Percentiles rank a stretch among this genome's conserved stretches.
Evolutionary conservation across 2,113 vertebrate genomes (phyloP).

Genomic region (Dinomys branickii): DNA sequence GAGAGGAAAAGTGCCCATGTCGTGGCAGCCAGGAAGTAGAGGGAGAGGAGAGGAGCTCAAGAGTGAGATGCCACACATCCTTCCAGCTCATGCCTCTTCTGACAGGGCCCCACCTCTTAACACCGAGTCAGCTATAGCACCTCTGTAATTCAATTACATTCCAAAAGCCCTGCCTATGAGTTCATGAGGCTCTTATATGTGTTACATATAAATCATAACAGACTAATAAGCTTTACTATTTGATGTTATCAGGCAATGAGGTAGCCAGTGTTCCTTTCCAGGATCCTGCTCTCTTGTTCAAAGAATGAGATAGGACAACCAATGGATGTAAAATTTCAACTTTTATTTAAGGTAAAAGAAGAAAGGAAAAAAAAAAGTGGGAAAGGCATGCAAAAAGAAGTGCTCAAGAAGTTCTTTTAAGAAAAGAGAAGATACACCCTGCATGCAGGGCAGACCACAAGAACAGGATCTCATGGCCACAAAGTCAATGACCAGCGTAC

Average conservation of each 20-base stretch:
- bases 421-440: neutral
- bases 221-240: neutral
- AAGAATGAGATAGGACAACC: neutral
- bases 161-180: neutral
- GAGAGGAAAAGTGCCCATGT: neutral
- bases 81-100: neutral
- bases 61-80: neutral
- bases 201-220: neutral
- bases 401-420: neutral
- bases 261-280: too few species aligned
- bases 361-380: neutral
- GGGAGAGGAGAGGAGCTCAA: neutral
- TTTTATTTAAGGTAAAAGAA: neutral
- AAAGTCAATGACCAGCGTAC: too few species aligned
- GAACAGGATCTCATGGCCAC: too few species aligned
- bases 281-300: neutral
- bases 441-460: neutral
- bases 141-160: neutral
- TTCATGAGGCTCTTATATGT: neutral
- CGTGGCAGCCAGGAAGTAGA: neutral
- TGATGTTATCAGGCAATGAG: neutral
- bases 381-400: neutral
- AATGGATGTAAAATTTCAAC: neutral
- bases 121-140: neutral
- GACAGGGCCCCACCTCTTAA: neutral